These are phyloP conservation scores for Ruditapes philippinarum DNA, from an alignment of 1,140 invertebrate genomes.

Conservation along the genomic window DNA sequence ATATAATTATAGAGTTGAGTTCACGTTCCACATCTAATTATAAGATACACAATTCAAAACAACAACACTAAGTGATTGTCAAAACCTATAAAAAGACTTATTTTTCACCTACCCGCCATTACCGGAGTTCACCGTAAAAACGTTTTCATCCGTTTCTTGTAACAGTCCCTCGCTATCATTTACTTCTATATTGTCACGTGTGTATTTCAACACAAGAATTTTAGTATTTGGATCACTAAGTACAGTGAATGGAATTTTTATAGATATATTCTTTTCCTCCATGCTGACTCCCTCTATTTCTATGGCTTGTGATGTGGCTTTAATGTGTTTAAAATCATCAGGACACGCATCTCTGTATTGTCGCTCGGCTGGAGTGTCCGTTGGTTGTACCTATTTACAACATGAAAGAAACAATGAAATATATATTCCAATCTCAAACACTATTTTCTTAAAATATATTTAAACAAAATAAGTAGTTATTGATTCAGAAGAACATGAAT, in stretches of 20 bases:
- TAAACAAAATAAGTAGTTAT: too few relatives aligned
- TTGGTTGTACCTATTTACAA: slow-evolving; percentile 56
- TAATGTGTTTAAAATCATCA: slow-evolving; percentile 56
- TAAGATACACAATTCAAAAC: too few relatives aligned
- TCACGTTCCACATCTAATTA: too few relatives aligned
- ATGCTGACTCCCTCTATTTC: slow-evolving; percentile 52
- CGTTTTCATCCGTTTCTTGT: neutral
- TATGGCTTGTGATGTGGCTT: slow-evolving; percentile 56
- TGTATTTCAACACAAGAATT: slow-evolving; percentile 63
- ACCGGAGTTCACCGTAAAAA: slow-evolving; percentile 35
- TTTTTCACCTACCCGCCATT: slow-evolving; percentile 55
- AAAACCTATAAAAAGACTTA: too few relatives aligned
- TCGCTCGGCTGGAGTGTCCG: slow-evolving; percentile 27
- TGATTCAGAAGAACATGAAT: too few relatives aligned
- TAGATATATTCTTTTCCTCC: slow-evolving; percentile 40
- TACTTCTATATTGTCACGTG: slow-evolving; percentile 53
- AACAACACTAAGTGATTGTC: too few relatives aligned
- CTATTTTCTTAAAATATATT: too few relatives aligned
- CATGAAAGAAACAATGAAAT: too few relatives aligned
- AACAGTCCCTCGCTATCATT: slow-evolving; percentile 35
- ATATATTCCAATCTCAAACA: too few relatives aligned
- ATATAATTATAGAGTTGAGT: too few relatives aligned
- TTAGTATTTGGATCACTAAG: slow-evolving; percentile 53
- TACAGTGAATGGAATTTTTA: slow-evolving; percentile 60
- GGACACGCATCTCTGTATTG: slow-evolving; percentile 50